Percentiles rank a stretch among this genome's conserved stretches.
Conservation (phyloP, 2,888 invertebrate genomes). For the Tenthredo livida region DNA sequence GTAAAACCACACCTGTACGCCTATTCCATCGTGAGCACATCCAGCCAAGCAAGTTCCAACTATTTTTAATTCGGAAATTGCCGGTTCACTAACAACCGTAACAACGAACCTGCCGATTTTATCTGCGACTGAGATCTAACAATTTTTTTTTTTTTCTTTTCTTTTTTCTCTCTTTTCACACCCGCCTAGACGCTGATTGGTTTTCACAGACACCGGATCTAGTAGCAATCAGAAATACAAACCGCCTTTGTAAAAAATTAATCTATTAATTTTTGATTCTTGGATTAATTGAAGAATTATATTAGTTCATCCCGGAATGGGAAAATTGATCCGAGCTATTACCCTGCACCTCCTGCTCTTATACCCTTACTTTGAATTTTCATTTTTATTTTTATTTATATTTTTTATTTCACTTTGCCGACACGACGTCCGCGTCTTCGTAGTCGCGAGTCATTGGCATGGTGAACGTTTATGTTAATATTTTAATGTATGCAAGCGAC, state of each 20-base stretch:
- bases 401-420: background rate
- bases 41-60: slow-evolving; percentile 41
- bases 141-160: background rate
- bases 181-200: background rate
- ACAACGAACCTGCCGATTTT: slow-evolving; percentile 60
- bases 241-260: background rate
- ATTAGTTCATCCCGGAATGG: background rate
- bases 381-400: background rate
- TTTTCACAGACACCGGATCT: slow-evolving; percentile 12
- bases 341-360: background rate
- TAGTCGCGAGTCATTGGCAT: slow-evolving; percentile 26
- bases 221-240: background rate
- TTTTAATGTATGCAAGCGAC: slow-evolving; percentile 32
- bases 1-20: slow-evolving; percentile 34
- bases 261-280: background rate
- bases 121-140: slow-evolving; percentile 42
- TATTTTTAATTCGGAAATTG: slow-evolving; percentile 73
- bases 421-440: background rate
- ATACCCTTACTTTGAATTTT: background rate
- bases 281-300: background rate
- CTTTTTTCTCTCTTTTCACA: background rate
- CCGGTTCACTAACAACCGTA: slow-evolving; percentile 68
- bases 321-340: background rate
- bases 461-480: slow-evolving; percentile 42
- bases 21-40: background rate